Base-by-base conservation (phyloP, 1,140 invertebrate genomes). In the Bombus terrestris region DNA sequence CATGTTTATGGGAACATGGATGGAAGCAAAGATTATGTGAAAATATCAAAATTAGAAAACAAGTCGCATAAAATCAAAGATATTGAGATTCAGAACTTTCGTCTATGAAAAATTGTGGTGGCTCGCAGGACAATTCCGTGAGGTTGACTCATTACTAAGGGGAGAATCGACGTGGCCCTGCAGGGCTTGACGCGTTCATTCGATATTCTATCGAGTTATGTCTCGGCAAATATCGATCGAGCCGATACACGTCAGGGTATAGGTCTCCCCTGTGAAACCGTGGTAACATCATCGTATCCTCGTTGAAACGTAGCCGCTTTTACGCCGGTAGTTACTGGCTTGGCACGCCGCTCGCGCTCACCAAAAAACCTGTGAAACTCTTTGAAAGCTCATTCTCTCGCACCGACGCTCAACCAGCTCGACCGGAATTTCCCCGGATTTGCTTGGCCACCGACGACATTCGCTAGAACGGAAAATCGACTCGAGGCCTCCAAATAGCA, bases 191-290 rank as follows among this genome's bases (percentile, higher is more conserved):
- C 68, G 81, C 83, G 89, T 84, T 89, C 87, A 90, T 89, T 86
- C 89, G 78, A 86, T 79, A 92, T 90, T 86, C 85, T 91, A 90
- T 92, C 88, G 87, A 92, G 87, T 92, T 92, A 92, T 91, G 90
- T 90, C 83, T 89, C 85, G 81, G 89, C 83, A 90, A 87, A 91
- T 92, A 92, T 92, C 87, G 91, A 92, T 92, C 86, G 90, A 81
- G n/a, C 32, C 59, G 88, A 64, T 81, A 89, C 78, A 83, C 75
- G 76, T 77, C 83, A 85, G 71, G 72, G 73, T 82, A 32, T 71
- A 64, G 18, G 53, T 47, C 85, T 74, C 69, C 89, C 75, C 74
- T 66, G 79, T 89, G 76, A 73, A 89, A 79, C 69, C 74, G 66
- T 80, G 82, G 74, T 85, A 86, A 83, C 85, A 80, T 87, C 87